A percentile compares a stretch with the other conserved stretches of the same genome.
phyloP scores from a whole-genome alignment of 2,113 vertebrate species.

The Pampusana beccarii region DNA sequence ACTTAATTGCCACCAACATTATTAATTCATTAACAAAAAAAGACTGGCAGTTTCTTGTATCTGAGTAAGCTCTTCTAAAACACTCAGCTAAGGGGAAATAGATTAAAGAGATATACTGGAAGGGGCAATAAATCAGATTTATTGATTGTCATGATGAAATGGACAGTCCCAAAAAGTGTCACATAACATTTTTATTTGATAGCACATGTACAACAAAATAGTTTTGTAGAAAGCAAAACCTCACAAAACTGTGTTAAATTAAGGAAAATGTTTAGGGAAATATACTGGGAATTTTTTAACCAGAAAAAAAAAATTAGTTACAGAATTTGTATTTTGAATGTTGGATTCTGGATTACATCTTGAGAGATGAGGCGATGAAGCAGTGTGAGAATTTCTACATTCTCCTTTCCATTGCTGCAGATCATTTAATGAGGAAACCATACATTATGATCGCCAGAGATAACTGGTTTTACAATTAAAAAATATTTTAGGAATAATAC shows the following conservation, averaged over 20 bases:
- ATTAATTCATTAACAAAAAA: not conserved
- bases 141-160: not conserved
- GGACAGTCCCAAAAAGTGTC: not conserved
- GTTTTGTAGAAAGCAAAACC: not conserved
- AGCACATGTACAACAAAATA: not conserved
- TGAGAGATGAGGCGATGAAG: not conserved
- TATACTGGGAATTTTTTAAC: not conserved
- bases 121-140: not conserved
- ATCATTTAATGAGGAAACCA: not conserved
- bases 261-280: not conserved
- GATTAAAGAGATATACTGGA: not conserved
- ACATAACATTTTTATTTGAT: not conserved
- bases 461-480: not conserved
- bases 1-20: not conserved
- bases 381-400: not conserved
- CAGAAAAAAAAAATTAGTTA: not conserved
- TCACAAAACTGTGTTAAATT: not conserved
- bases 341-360: not conserved
- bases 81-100: not conserved
- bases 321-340: not conserved
- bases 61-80: not conserved
- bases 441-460: not conserved
- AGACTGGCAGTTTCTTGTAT: not conserved
- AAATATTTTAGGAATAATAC: not conserved
- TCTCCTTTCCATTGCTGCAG: not conserved